Conservation (phyloP, 1,140 invertebrate genomes). For the Drosophila funebris region DNA sequence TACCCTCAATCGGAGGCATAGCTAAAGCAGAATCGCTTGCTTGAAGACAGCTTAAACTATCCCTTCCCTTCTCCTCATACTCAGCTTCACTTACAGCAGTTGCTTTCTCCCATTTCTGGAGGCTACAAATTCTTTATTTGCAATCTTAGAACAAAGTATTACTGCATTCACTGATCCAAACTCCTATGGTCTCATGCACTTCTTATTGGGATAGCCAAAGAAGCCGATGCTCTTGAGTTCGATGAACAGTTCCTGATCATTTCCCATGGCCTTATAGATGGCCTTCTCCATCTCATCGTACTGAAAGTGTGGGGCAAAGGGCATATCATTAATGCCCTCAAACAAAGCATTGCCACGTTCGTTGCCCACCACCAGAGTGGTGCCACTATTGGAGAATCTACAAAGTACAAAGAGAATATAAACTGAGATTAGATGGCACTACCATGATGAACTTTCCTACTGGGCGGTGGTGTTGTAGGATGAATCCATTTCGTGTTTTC, state of each 20-base stretch:
- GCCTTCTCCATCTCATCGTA: constrained; percentile 86
- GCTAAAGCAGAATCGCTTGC: too few relatives aligned
- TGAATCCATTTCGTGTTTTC: constrained; percentile 80
- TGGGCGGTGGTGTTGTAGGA: constrained; percentile 71
- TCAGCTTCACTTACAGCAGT: too few relatives aligned
- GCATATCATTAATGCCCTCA: constrained; percentile 88
- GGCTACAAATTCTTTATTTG: too few relatives aligned
- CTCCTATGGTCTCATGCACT: not conserved
- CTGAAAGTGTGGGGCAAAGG: constrained; percentile 88
- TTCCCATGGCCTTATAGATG: constrained; percentile 86
- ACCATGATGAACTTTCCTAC: not conserved
- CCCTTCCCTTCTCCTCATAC: too few relatives aligned
- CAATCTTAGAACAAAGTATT: not conserved
- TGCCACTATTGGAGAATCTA: constrained; percentile 87
- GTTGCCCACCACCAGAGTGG: constrained; percentile 88
- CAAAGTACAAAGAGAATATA: not conserved
- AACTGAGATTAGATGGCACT: not conserved
- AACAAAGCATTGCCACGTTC: constrained; percentile 87
- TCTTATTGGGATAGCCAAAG: constrained; percentile 78
- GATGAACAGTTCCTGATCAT: constrained; percentile 86
- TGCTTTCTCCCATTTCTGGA: too few relatives aligned
- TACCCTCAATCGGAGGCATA: too few relatives aligned
- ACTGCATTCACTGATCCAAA: not conserved
- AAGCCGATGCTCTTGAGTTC: constrained; percentile 85
- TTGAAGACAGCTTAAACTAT: too few relatives aligned